Evolutionary conservation across 2,888 invertebrate genomes (phyloP).

Genomic region (Halictus ligatus): DNA sequence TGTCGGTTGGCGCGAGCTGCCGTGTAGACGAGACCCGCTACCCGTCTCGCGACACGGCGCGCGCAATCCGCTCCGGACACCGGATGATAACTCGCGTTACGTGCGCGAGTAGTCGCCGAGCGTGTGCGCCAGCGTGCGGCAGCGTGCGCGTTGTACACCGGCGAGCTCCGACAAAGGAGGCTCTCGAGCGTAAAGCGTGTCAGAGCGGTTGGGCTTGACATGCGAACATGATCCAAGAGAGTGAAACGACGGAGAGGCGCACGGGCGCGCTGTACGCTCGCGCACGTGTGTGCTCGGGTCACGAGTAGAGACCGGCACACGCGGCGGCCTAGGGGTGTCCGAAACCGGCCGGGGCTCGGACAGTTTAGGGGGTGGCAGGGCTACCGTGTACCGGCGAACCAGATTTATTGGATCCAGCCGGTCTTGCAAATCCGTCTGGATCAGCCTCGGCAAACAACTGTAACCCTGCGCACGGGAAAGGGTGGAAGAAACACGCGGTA

Average conservation of each 20-base stretch:
- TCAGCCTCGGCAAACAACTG: slow-evolving; percentile 63
- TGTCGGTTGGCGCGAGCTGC: slow-evolving; percentile 9
- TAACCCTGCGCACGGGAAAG: slow-evolving; percentile 22
- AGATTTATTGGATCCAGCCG: slow-evolving; percentile 70
- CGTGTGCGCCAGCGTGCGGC: not conserved
- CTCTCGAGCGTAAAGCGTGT: slow-evolving; percentile 73
- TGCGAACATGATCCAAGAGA: slow-evolving; percentile 71
- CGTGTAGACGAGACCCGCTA: not conserved
- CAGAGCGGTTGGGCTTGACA: slow-evolving; percentile 71
- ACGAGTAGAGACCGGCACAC: slow-evolving; percentile 25
- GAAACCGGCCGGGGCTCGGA: slow-evolving; percentile 21
- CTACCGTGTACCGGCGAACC: slow-evolving; percentile 52
- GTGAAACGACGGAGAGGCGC: slow-evolving; percentile 56
- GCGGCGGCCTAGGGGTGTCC: slow-evolving; percentile 23
- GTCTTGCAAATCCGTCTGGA: slow-evolving; percentile 66
- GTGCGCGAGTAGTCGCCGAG: slow-evolving; percentile 22
- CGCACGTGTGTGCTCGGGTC: slow-evolving; percentile 43
- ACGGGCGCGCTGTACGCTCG: slow-evolving; percentile 17
- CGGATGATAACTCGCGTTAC: slow-evolving; percentile 53
- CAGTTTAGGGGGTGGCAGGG: slow-evolving; percentile 40
- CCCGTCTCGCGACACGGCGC: not conserved
- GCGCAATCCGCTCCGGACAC: slow-evolving; percentile 28
- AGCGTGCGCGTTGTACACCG: slow-evolving; percentile 54
- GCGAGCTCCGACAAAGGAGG: slow-evolving; percentile 68
- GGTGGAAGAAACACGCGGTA: slow-evolving; percentile 31